phyloP scores from a whole-genome alignment of 2,888 invertebrate genomes.

The Caenorhabditis virilis region DNA sequence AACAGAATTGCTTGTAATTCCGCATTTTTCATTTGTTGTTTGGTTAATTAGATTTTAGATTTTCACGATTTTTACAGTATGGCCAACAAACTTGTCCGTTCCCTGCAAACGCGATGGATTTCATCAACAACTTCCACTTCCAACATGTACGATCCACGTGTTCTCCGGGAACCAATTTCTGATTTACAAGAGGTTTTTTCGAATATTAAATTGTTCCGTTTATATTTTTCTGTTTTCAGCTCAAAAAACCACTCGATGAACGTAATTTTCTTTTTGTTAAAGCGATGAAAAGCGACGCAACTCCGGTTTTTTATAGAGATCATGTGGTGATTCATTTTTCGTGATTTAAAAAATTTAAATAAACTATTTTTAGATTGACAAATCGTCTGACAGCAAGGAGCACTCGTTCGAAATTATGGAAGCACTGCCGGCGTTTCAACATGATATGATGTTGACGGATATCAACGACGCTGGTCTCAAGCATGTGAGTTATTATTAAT shows the following conservation, averaged over 20 bases:
- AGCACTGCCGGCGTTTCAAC: conserved; percentile 44
- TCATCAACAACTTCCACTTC: conserved; percentile 24
- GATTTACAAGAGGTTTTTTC: conserved; percentile 39
- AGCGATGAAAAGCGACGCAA: conserved; percentile 60
- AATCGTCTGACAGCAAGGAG: conserved; percentile 57
- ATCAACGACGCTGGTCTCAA: conserved; percentile 59
- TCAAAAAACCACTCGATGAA: conserved; percentile 55
- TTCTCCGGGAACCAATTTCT: conserved; percentile 54
- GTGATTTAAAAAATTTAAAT: not conserved
- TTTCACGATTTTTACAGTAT: no score
- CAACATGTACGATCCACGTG: conserved; percentile 50
- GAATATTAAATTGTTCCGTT: not conserved
- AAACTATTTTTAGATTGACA: conserved; percentile 54
- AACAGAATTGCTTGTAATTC: conserved; percentile 73
- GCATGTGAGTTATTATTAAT: conserved; percentile 58
- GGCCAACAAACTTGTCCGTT: no score
- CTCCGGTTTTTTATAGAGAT: conserved; percentile 66
- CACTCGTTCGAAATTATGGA: conserved; percentile 63
- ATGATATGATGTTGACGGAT: conserved; percentile 45
- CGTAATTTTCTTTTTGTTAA: conserved; percentile 62
- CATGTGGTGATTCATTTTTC: conserved; percentile 26
- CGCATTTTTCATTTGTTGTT: no score
- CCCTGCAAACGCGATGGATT: no score
- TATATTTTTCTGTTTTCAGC: conserved; percentile 40
- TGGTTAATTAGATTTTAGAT: no score